These are phyloP conservation scores for Lamellibrachia columna DNA, from an alignment of 2,888 invertebrate species.

Conservation along the genomic window DNA sequence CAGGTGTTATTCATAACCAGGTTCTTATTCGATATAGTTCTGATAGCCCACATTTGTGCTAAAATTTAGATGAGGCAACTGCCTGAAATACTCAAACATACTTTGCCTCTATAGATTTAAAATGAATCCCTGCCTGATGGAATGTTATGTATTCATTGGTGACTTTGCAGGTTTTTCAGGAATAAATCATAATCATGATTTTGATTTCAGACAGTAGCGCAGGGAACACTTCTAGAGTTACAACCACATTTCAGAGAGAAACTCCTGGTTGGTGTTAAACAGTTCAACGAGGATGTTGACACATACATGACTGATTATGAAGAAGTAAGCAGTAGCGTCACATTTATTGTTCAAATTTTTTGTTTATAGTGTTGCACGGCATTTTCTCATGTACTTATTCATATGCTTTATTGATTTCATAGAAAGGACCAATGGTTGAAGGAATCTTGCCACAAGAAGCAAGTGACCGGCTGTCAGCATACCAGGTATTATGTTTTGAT, in stretches of 20 bases:
- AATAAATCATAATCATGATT: neutral
- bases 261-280: constrained; percentile 69
- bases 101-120: neutral
- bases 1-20: neutral
- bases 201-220: constrained; percentile 67
- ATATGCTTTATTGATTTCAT: constrained; percentile 21
- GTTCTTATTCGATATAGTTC: neutral
- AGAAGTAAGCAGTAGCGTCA: neutral
- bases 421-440: constrained; percentile 60
- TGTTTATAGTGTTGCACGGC: neutral
- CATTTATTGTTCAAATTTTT: neutral
- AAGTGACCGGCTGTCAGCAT: constrained; percentile 60
- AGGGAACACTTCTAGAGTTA: constrained; percentile 76
- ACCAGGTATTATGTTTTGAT: constrained; percentile 47
- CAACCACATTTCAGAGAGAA: constrained; percentile 80
- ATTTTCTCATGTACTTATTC: neutral
- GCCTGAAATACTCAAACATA: neutral
- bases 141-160: neutral
- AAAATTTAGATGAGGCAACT: neutral
- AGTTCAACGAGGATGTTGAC: constrained; percentile 71
- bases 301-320: constrained; percentile 73
- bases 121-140: neutral
- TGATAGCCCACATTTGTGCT: neutral
- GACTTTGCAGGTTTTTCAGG: neutral
- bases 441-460: constrained; percentile 63